Percentiles rank a stretch among this genome's conserved stretches.
phyloP scores from a whole-genome alignment of 2,797 vertebrate species.

The Dryobates pubescens region DNA sequence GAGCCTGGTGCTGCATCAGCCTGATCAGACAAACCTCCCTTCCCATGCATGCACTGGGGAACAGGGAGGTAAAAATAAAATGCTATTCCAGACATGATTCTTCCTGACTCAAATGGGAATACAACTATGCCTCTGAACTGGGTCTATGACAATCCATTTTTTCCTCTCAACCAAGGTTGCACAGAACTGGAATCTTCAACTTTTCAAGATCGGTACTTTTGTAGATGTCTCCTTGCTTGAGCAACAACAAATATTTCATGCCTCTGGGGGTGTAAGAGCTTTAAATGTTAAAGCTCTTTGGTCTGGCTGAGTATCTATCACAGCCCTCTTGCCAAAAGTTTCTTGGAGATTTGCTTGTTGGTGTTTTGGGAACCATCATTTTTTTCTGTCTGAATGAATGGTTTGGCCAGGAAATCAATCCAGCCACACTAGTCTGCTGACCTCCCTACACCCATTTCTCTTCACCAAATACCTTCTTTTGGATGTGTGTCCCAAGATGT shows the following conservation, averaged over 20 bases:
- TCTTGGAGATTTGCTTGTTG: conserved; percentile 48
- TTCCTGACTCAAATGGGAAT: background rate
- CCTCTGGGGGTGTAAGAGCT: background rate
- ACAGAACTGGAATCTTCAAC: background rate
- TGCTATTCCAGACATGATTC: background rate
- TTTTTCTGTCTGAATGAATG: conserved; percentile 56
- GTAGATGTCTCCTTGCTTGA: background rate
- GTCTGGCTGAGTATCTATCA: conserved; percentile 13
- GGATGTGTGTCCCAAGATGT: background rate
- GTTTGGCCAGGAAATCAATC: conserved; percentile 62
- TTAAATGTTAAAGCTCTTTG: conserved; percentile 13
- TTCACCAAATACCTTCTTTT: conserved; percentile 35
- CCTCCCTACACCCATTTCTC: background rate
- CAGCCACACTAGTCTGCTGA: conserved; percentile 53
- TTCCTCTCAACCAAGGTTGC: background rate
- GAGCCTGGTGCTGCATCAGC: background rate
- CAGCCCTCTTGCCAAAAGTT: conserved; percentile 42
- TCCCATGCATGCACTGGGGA: background rate
- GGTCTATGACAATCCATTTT: background rate
- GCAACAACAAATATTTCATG: conserved; percentile 9
- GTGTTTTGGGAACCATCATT: conserved; percentile 57
- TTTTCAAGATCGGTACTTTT: conserved; percentile 33
- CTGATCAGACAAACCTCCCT: background rate
- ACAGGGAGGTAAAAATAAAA: conserved; percentile 45
- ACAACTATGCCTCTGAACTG: background rate